These are phyloP conservation scores for Crypturellus tataupa DNA, from an alignment of 2,797 vertebrate species.

Conservation along the genomic window DNA sequence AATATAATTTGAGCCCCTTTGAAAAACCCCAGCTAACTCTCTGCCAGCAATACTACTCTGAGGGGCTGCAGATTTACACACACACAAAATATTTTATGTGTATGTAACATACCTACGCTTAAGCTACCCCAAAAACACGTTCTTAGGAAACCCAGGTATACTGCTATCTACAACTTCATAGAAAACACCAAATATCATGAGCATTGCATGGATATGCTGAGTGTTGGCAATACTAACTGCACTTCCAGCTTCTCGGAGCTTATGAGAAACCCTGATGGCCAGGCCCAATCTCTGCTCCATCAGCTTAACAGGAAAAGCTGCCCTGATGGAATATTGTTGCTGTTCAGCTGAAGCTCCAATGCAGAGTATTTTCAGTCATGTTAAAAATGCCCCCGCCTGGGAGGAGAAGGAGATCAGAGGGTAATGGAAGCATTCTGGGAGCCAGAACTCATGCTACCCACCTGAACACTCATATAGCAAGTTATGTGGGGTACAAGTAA, in stretches of 20 bases:
- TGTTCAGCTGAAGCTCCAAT: background rate
- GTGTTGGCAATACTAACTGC: background rate
- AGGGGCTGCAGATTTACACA: background rate
- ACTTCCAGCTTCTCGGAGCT: background rate
- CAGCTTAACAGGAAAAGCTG: background rate
- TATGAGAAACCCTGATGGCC: background rate
- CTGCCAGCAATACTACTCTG: background rate
- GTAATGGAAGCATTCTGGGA: background rate
- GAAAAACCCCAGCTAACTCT: background rate
- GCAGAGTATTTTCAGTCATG: fast-evolving
- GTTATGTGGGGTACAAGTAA: background rate
- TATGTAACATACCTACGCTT: background rate
- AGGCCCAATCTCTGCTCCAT: background rate
- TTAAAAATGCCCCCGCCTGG: background rate
- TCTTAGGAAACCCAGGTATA: background rate
- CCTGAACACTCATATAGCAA: background rate
- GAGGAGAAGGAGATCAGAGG: background rate
- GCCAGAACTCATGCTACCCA: fast-evolving
- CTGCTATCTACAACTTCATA: background rate
- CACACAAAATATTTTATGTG: background rate
- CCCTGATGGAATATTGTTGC: background rate
- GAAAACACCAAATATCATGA: background rate
- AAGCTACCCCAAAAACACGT: background rate
- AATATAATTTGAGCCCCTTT: background rate
- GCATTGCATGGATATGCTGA: background rate